Evolutionary conservation across 2,113 vertebrate species (phyloP), one percentile per base, ranked within the genome.

Genomic region (Indicator maculatus): DNA sequence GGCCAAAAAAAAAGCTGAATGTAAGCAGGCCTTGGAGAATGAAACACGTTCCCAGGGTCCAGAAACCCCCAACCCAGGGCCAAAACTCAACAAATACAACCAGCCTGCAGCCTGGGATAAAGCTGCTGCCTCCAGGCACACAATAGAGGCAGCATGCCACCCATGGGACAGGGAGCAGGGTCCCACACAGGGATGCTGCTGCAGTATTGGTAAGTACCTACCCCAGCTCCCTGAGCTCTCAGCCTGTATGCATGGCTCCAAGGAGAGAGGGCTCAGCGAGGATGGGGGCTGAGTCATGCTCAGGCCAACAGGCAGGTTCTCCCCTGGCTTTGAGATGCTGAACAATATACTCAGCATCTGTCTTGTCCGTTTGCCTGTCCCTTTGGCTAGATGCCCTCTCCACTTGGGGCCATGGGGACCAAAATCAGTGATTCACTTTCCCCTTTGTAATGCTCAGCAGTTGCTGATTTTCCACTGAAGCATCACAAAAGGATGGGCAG

Each of bases 381-480:
- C 91, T 83, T 74, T 96, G 93, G 96, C 87, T 86, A 87, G 75
- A 58, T 5, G 75, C 89, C 70, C 81, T 92, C 84, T 23, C 89
- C 12, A 45, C 82, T 88, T 88, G 86, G 83, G 89, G 73, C 96
- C 69, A 64, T 5, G 2, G 93, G 65, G 95, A 96, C 89, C 79
- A 92, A 96, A 89, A 71, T 31, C 78, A 89, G 47, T 96, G 95
- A 97, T 96, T 97, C 94, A 96, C 84, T 96, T 96, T 86, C 91
- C 83, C n/a, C 92, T 93, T 82, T 95, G 95, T 95, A 95, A 95
- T 96, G 86, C 93, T 95, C 79, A 3, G 89, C 64, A 88, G 91
- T 94, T 82, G 76, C 84, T 67, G 55, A 94, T 96, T 96, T 97
- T 96, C 97, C 96, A 96, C 93, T 96, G 93, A 97, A 96, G 83